Evolutionary conservation across 92 coral and sea anemone genomes (phyloP).

Genomic region (Epizoanthus fatuus): DNA sequence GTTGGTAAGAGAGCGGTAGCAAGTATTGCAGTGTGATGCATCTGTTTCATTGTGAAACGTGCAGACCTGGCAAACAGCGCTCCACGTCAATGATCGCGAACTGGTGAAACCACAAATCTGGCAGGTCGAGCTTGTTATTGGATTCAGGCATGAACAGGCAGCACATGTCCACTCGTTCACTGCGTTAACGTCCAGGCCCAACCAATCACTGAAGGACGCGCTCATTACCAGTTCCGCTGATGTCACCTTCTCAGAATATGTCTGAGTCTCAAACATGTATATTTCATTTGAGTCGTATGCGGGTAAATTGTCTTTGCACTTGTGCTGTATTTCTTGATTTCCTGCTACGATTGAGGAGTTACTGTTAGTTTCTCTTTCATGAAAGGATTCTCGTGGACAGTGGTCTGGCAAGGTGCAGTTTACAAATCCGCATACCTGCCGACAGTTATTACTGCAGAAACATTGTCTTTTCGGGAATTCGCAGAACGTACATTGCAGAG

Average conservation of each 20-base stretch:
- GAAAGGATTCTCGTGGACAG: not conserved
- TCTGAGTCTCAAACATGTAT: slow-evolving; percentile 3
- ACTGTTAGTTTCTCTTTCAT: not conserved
- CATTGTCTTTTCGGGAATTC: not conserved
- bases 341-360: not conserved
- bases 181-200: slow-evolving; percentile 13
- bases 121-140: slow-evolving; percentile 3
- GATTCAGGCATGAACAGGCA: slow-evolving; percentile 15
- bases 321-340: not conserved
- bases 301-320: not conserved
- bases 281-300: not conserved
- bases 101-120: slow-evolving; percentile 22
- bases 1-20: slow-evolving; percentile 1
- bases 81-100: slow-evolving; percentile 13
- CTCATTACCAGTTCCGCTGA: slow-evolving; percentile 1
- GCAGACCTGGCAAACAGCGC: slow-evolving; percentile 10
- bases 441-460: not conserved
- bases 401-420: not conserved
- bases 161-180: slow-evolving; percentile 39
- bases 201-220: slow-evolving; percentile 8
- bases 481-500: not conserved
- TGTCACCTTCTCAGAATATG: slow-evolving; percentile 2
- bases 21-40: slow-evolving; percentile 13
- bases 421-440: not conserved
- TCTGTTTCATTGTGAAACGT: slow-evolving; percentile 14